Base-by-base conservation (phyloP, 2,113 vertebrate genomes). In the Spermophilus dauricus region DNA sequence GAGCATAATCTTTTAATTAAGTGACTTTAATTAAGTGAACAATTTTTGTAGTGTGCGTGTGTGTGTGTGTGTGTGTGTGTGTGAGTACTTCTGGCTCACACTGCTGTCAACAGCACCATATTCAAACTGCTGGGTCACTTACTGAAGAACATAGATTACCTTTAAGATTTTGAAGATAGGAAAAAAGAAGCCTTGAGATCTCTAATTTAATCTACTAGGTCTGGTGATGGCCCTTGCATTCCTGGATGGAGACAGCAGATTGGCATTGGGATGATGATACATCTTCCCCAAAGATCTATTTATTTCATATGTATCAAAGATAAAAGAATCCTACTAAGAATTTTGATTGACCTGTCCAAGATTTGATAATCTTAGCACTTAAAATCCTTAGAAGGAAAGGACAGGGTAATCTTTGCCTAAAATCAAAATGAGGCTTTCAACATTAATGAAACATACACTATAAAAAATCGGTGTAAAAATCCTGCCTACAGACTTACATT, bases 381-480 rank as follows among this genome's bases (percentile, higher is more conserved):
- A 96, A 72, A 84, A 70, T 83, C 12, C 39, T 91, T 73, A 28
- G n/a, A 76, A 78, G 28, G 76, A 4, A 94, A 94, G n/a, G 5
- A 72, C 30, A 94, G 53, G 83, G 4, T 58, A 81, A 73, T 88
- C 81, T 89, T 96, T 86, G 5, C 26, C 28, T 91, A 75, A 95
- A 92, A 86, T 87, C 20, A 86, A 94, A 89, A 76, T 13, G 20
- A 14, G 18, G 28, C 7, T 87, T 95, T 95, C n/a, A 7, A 89
- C 6, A n/a, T 69, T 85, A 88, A 78, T 53, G 20, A 93, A 53
- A 76, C 12, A 30, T 65, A 95, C 80, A 92, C 86, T 65, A 85
- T 45, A 86, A 93, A 45, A 97, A 89, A 51, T 86, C 26, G 17
- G 3, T 72, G 69, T 53, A n/a, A 92, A 91, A 95, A 48, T 92